These are phyloP conservation scores for Stichopus horrens DNA, from an alignment of 53 echinoderm and acorn worm genomes.

Conservation along the genomic window DNA sequence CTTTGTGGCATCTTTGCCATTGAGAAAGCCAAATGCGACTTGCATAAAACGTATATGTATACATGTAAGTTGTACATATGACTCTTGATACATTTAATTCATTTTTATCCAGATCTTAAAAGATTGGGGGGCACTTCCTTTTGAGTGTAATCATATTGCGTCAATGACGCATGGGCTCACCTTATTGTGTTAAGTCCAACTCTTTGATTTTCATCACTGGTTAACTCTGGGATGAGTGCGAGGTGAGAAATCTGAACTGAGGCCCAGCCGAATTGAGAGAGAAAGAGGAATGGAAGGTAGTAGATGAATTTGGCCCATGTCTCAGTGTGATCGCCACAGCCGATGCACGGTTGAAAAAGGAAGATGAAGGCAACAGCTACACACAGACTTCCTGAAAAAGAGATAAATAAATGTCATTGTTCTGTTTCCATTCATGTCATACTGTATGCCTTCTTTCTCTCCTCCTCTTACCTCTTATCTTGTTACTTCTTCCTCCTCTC, in stretches of 20 bases:
- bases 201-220: slow-evolving; percentile 64
- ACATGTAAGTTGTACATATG: too few species aligned
- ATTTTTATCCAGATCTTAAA: too few species aligned
- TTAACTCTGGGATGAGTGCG: slow-evolving; percentile 88
- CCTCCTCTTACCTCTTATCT: too few species aligned
- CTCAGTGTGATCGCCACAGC: slow-evolving; percentile 48
- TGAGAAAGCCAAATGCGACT: too few species aligned
- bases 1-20: too few species aligned
- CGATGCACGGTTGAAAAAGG: slow-evolving; percentile 76
- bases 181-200: slow-evolving; percentile 89
- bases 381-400: slow-evolving; percentile 64
- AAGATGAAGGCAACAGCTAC: slow-evolving; percentile 74
- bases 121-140: too few species aligned
- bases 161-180: slow-evolving; percentile 23
- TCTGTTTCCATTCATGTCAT: too few species aligned
- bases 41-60: too few species aligned
- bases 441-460: too few species aligned
- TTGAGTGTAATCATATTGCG: too few species aligned
- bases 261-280: slow-evolving; percentile 99
- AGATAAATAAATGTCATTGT: not conserved
- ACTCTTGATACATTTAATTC: too few species aligned
- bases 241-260: slow-evolving; percentile 94
- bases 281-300: slow-evolving; percentile 84
- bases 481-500: too few species aligned
- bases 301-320: slow-evolving; percentile 82